Percentiles rank a stretch among this genome's conserved stretches.
Conservation (phyloP, 37 sponge, comb jelly and placozoan genomes). For the Petrosia ficiformis region DNA sequence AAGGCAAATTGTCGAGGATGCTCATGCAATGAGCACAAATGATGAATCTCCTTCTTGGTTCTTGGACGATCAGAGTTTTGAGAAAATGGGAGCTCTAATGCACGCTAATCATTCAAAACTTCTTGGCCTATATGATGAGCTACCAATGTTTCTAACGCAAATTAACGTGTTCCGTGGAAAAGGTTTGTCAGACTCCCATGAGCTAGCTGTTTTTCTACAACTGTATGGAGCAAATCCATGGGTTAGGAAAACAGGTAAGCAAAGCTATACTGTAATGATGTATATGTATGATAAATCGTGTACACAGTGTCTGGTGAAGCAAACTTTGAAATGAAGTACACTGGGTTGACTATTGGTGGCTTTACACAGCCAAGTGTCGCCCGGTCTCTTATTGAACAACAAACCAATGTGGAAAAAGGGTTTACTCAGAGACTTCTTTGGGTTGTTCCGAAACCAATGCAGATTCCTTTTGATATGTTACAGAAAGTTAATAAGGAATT, state of each 20-base stretch:
- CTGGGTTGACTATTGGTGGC: slow-evolving; percentile 27
- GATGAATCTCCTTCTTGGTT: slow-evolving; percentile 1
- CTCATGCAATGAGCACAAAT: background rate
- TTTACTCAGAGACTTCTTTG: slow-evolving; percentile 40
- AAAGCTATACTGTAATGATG: background rate
- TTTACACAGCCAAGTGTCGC: slow-evolving; percentile 30
- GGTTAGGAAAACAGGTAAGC: slow-evolving; percentile 19
- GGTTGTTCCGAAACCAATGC: slow-evolving; percentile 32
- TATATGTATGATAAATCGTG: background rate
- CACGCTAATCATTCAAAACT: slow-evolving; percentile 12
- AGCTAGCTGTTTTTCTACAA: slow-evolving; percentile 22
- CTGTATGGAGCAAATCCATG: slow-evolving; percentile 21
- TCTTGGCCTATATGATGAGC: slow-evolving; percentile 33
- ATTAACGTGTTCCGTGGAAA: slow-evolving; percentile 22
- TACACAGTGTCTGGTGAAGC: slow-evolving; percentile 35
- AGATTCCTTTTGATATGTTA: slow-evolving; percentile 1
- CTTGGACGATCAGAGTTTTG: slow-evolving; percentile 26
- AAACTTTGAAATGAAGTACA: slow-evolving; percentile 21
- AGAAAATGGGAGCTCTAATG: slow-evolving; percentile 36
- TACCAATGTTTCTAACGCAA: slow-evolving; percentile 33
- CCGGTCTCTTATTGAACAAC: slow-evolving; percentile 3
- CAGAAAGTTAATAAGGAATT: slow-evolving; percentile 20
- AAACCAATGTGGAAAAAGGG: slow-evolving; percentile 31
- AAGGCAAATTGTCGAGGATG: background rate
- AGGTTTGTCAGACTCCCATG: slow-evolving; percentile 16